phyloP scores from a whole-genome alignment of 1,140 invertebrate species.

The Brachionus asplanchnoidis region DNA sequence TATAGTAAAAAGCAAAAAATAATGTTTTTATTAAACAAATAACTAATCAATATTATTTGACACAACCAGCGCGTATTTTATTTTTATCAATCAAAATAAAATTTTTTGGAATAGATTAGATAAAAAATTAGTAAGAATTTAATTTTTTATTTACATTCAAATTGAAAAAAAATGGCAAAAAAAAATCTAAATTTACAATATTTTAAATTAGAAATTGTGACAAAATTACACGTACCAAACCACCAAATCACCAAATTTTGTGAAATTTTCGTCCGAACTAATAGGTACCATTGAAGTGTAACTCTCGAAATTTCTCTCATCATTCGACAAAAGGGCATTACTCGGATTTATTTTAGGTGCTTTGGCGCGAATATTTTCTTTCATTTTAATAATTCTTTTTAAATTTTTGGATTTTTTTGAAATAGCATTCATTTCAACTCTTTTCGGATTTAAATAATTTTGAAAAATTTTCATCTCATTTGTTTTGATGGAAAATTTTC shows the following conservation, averaged over 20 bases:
- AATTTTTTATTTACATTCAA: neutral
- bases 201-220: neutral
- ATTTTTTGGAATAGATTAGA: neutral
- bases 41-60: too few species aligned
- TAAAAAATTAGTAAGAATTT: neutral
- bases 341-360: neutral
- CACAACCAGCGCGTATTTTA: too few species aligned
- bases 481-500: neutral
- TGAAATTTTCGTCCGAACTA: neutral
- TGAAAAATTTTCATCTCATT: neutral
- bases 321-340: neutral
- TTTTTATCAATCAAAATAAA: too few species aligned
- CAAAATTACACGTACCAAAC: conserved; percentile 9
- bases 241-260: conserved; percentile 14
- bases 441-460: neutral
- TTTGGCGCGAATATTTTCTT: neutral
- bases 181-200: neutral
- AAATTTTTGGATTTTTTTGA: neutral
- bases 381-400: neutral
- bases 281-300: conserved; percentile 19
- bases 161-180: neutral
- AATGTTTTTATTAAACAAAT: too few species aligned
- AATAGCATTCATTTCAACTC: neutral
- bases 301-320: conserved; percentile 15
- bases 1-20: too few species aligned